phyloP scores from a whole-genome alignment of 35 echinoderm and acorn worm species.

The Lytechinus variegatus region DNA sequence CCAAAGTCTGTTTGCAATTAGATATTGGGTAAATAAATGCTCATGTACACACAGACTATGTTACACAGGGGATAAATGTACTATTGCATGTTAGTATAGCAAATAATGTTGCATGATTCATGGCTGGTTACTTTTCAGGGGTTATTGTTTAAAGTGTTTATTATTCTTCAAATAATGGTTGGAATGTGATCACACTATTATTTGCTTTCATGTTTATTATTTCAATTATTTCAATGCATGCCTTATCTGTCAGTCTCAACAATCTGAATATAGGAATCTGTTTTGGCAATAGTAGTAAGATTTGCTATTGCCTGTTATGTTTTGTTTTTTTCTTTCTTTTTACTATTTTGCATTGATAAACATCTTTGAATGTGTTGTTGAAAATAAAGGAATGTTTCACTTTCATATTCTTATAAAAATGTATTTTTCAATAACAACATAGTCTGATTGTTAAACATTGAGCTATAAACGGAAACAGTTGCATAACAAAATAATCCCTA shows the following conservation, averaged over 20 bases:
- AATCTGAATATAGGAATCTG: neutral
- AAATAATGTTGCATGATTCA: neutral
- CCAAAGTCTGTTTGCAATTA: neutral
- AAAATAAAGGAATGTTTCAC: neutral
- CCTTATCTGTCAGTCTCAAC: neutral
- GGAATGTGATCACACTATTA: neutral
- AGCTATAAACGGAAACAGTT: too few relatives aligned
- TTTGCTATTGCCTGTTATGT: neutral
- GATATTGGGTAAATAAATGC: neutral
- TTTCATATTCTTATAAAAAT: neutral
- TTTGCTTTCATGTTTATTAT: neutral
- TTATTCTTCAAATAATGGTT: neutral
- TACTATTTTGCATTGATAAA: neutral
- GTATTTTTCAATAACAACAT: neutral
- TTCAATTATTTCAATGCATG: neutral
- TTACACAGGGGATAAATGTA: neutral
- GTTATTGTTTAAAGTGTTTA: neutral
- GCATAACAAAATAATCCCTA: too few relatives aligned
- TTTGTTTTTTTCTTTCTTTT: neutral
- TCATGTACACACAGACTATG: neutral
- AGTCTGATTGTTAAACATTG: neutral
- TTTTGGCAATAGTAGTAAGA: neutral
- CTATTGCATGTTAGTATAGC: too few relatives aligned
- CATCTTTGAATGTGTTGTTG: neutral
- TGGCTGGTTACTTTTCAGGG: neutral